Conservation (phyloP, 2,888 invertebrate species). For the Torymus aiolomorphi region DNA sequence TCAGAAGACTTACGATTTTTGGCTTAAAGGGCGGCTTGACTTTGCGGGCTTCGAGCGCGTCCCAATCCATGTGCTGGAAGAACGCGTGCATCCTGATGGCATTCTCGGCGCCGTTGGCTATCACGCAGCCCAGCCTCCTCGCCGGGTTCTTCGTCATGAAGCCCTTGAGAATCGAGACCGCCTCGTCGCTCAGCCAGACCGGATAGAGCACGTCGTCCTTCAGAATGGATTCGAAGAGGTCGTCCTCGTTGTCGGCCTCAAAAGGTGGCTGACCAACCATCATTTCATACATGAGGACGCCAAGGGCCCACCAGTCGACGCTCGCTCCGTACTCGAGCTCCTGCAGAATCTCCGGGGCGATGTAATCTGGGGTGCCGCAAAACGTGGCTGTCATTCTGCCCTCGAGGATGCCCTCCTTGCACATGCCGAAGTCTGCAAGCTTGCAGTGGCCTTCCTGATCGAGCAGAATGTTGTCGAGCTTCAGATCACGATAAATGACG, state of each 20-base stretch:
- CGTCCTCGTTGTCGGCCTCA: slow-evolving; percentile 99
- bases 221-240: slow-evolving; percentile 98
- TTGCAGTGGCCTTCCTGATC: slow-evolving; percentile 97
- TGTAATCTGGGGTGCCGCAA: slow-evolving; percentile 99
- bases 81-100: slow-evolving; percentile 94
- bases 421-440: slow-evolving; percentile 98
- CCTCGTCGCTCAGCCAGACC: slow-evolving; percentile 95
- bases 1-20: slow-evolving; percentile 85
- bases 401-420: slow-evolving; percentile 96
- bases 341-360: slow-evolving; percentile 97
- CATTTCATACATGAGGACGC: slow-evolving; percentile 99
- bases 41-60: slow-evolving; percentile 90
- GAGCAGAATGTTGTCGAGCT: slow-evolving; percentile 97
- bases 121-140: slow-evolving; percentile 93
- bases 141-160: slow-evolving; percentile 99
- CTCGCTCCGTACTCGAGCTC: slow-evolving; percentile 93
- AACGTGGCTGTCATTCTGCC: slow-evolving; percentile 93
- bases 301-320: slow-evolving; percentile 98
- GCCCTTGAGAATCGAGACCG: slow-evolving; percentile 92
- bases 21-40: slow-evolving; percentile 98
- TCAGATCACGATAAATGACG: slow-evolving; percentile 98
- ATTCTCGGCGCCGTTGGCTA: slow-evolving; percentile 83
- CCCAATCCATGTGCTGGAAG: slow-evolving; percentile 98
- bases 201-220: slow-evolving; percentile 99
- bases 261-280: slow-evolving; percentile 99